Conservation (phyloP, 2,888 invertebrate species). For the Zygogramma bicolorata region DNA sequence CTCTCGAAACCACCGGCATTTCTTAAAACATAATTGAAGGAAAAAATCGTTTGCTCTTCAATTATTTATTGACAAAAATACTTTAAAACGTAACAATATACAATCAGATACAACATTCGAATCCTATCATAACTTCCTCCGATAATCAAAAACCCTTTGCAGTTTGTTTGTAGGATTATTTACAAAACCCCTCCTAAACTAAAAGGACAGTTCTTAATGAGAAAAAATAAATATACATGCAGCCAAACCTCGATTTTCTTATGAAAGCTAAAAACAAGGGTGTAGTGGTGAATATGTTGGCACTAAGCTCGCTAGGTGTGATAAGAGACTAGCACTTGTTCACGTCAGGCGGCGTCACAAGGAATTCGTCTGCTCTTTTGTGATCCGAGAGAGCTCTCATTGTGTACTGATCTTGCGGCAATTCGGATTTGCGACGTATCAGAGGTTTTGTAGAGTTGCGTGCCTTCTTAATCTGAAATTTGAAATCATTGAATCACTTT, state of each 20-base stretch:
- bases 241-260: conserved; percentile 11
- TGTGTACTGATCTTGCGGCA: conserved; percentile 93
- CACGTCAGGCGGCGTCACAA: conserved; percentile 86
- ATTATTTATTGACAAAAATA: conserved; percentile 16
- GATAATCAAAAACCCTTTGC: conserved; percentile 19
- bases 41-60: conserved; percentile 1
- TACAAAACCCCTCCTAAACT: conserved; percentile 14
- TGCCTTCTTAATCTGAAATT: conserved; percentile 71
- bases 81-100: conserved; percentile 17
- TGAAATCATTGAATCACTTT: background rate
- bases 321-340: conserved; percentile 83
- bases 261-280: conserved; percentile 13
- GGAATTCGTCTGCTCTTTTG: conserved; percentile 92
- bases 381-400: conserved; percentile 92
- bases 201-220: conserved; percentile 6
- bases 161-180: conserved; percentile 17
- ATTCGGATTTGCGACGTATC: conserved; percentile 93
- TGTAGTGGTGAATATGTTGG: conserved; percentile 52
- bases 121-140: background rate
- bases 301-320: conserved; percentile 61
- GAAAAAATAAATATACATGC: conserved; percentile 26
- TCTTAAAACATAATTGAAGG: background rate
- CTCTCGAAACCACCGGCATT: too few species aligned
- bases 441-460: conserved; percentile 87
- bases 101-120: conserved; percentile 13